Conservation (phyloP, 2,888 invertebrate species). For the Eristalis tenax region DNA sequence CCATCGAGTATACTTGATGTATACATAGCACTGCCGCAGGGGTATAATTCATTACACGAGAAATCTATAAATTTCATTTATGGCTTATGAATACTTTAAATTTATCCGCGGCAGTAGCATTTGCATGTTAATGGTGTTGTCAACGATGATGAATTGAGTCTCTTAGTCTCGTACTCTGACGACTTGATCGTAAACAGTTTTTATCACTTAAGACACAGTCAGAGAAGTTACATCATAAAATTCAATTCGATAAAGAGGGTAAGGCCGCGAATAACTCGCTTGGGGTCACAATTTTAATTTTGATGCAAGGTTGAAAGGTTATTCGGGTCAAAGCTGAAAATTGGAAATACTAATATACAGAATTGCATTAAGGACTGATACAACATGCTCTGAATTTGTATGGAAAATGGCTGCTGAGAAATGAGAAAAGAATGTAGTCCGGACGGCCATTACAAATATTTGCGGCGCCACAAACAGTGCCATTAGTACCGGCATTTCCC, state of each 20-base stretch:
- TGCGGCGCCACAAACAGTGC: too few relatives aligned
- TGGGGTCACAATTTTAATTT: background rate
- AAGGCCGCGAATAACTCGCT: background rate
- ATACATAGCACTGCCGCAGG: background rate
- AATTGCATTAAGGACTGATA: background rate
- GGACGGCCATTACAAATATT: too few relatives aligned
- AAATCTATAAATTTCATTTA: conserved; percentile 51
- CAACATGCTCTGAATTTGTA: background rate
- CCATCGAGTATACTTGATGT: conserved; percentile 10
- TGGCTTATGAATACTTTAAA: conserved; percentile 54
- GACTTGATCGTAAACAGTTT: conserved; percentile 26
- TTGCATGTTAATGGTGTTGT: conserved; percentile 39
- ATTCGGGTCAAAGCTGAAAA: background rate
- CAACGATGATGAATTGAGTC: conserved; percentile 41
- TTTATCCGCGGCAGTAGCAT: conserved; percentile 24
- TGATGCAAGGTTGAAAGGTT: background rate
- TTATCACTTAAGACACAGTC: conserved; percentile 24
- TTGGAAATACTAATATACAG: background rate
- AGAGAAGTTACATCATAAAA: conserved; percentile 3
- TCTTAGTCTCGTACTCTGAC: background rate
- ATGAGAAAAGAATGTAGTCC: too few relatives aligned
- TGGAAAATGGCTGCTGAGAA: too few relatives aligned
- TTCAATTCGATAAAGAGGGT: background rate
- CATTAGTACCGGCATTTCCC: too few relatives aligned
- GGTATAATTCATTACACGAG: conserved; percentile 44